phyloP scores from a whole-genome alignment of 2,797 vertebrate genomes.

The Falco cherrug region DNA sequence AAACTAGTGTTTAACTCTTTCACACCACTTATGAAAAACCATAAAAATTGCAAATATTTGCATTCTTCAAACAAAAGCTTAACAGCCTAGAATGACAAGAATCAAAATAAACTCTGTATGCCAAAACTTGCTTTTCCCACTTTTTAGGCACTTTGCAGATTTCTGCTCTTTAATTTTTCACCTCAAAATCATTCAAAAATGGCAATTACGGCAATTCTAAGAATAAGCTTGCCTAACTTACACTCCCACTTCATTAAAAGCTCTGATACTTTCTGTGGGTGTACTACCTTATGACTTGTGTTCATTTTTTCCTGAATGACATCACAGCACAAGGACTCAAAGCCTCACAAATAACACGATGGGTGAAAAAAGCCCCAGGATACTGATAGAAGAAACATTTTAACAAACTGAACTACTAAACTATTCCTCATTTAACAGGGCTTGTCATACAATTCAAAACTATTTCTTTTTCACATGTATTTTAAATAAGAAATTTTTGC shows the following conservation, averaged over 20 bases:
- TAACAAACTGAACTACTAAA: not conserved
- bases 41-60: not conserved
- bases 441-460: not conserved
- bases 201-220: not conserved
- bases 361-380: not conserved
- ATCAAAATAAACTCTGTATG: not conserved
- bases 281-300: no score
- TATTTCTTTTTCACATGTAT: not conserved
- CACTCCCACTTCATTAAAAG: not conserved
- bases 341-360: not conserved
- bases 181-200: not conserved
- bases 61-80: not conserved
- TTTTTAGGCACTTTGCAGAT: not conserved
- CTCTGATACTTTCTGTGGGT: not conserved
- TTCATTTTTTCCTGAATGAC: not conserved
- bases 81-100: not conserved
- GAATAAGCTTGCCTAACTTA: not conserved
- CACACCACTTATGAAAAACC: not conserved
- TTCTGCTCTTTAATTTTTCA: not conserved
- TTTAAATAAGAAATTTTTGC: not conserved
- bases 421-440: not conserved
- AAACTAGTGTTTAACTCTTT: not conserved
- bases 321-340: not conserved
- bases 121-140: not conserved
- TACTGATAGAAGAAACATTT: not conserved